phyloP scores from a whole-genome alignment of 37 sponge, comb jelly and placozoan genomes.

The Bolinopsis microptera region DNA sequence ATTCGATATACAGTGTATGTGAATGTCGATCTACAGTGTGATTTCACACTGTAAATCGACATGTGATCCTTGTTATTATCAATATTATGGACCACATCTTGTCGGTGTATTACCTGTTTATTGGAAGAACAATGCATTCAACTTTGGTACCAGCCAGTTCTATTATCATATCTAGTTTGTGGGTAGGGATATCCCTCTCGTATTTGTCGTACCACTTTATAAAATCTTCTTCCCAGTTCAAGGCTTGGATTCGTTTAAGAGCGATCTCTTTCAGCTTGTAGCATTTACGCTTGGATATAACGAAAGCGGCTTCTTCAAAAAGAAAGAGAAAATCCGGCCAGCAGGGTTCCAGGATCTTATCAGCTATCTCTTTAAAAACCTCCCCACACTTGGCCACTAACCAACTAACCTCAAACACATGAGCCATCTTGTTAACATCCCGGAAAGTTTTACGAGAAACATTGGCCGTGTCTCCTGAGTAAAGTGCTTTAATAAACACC shows the following conservation, averaged over 20 bases:
- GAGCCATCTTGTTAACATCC: slow-evolving; percentile 20
- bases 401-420: not conserved
- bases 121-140: not conserved
- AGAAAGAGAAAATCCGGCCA: not conserved
- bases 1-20: no score
- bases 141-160: not conserved
- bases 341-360: not conserved
- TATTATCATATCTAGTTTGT: not conserved
- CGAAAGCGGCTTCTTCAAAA: not conserved
- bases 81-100: no score
- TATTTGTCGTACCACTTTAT: not conserved
- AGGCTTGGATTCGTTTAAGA: not conserved
- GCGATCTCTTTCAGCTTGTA: not conserved
- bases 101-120: no score
- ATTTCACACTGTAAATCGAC: no score
- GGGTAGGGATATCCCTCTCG: not conserved
- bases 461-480: not conserved
- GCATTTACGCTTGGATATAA: not conserved
- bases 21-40: no score
- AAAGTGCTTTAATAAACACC: not conserved
- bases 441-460: not conserved
- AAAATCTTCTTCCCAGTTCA: not conserved
- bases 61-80: no score
- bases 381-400: not conserved
- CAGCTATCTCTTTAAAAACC: not conserved